These are phyloP conservation scores for Cryptocephalus moraei DNA, from an alignment of 2,888 invertebrate genomes.

Conservation along the genomic window DNA sequence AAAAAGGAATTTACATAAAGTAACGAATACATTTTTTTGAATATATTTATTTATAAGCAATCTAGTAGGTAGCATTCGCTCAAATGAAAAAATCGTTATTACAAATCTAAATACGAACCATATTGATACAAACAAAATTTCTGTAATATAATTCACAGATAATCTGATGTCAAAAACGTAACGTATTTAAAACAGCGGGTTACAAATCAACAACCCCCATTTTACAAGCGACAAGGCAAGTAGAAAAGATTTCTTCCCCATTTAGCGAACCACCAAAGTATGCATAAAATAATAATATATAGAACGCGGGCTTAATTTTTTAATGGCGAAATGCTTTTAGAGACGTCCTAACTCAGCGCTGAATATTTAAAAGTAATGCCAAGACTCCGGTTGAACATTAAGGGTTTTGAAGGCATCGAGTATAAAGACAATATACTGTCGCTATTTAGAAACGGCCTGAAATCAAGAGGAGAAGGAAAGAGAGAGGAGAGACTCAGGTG, in stretches of 20 bases:
- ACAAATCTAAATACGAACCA: too few species aligned
- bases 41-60: too few species aligned
- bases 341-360: constrained; percentile 38
- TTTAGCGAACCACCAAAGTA: constrained; percentile 34
- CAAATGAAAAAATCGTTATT: too few species aligned
- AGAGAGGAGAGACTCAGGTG: constrained; percentile 22
- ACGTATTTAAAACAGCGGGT: too few species aligned
- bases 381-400: constrained; percentile 15
- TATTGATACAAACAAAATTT: too few species aligned
- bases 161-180: too few species aligned
- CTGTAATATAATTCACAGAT: too few species aligned
- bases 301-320: constrained; percentile 43
- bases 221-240: too few species aligned
- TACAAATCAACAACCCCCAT: too few species aligned
- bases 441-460: constrained; percentile 19
- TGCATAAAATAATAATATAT: constrained; percentile 42
- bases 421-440: constrained; percentile 32
- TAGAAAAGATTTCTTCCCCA: constrained; percentile 31
- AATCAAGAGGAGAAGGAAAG: not conserved
- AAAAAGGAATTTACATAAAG: too few species aligned
- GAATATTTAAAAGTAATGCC: constrained; percentile 40
- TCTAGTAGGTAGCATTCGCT: too few species aligned
- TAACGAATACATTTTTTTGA: too few species aligned
- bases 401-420: constrained; percentile 29
- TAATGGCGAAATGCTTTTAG: constrained; percentile 58